A percentile compares a stretch with the other conserved stretches of the same genome.
Evolutionary conservation across 2,888 invertebrate genomes (phyloP).

Genomic region (Helobdella robusta): DNA sequence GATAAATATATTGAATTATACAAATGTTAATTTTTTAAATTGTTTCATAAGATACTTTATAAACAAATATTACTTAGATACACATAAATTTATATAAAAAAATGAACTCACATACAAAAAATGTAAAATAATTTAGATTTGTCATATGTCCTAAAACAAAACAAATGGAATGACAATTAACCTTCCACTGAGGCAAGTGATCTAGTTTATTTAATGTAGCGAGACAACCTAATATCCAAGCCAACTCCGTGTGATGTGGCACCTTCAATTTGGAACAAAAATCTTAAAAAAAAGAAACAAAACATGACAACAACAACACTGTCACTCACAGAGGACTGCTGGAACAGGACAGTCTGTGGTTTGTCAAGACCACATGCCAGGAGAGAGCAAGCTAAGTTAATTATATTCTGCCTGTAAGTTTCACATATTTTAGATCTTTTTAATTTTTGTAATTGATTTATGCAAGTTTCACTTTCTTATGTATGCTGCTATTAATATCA

Average conservation of each 20-base stretch:
- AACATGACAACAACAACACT: neutral
- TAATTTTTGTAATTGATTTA: too few relatives aligned
- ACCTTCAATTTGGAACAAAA: slow-evolving; percentile 55
- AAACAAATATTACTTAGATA: neutral
- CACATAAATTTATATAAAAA: neutral
- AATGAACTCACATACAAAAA: neutral
- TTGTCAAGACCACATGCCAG: slow-evolving; percentile 84
- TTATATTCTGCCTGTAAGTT: slow-evolving; percentile 56
- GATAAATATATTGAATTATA: neutral
- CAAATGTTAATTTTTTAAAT: neutral
- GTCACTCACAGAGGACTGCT: slow-evolving; percentile 66
- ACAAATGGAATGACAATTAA: too few relatives aligned
- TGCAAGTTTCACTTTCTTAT: too few relatives aligned
- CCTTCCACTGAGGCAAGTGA: slow-evolving; percentile 80
- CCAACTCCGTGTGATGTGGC: slow-evolving; percentile 71
- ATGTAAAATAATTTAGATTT: too few relatives aligned
- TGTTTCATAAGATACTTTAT: neutral
- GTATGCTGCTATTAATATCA: too few relatives aligned
- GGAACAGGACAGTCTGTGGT: slow-evolving; percentile 67
- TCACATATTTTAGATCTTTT: too few relatives aligned
- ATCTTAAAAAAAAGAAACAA: neutral
- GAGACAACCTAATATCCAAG: slow-evolving; percentile 75
- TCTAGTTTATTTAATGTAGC: slow-evolving; percentile 59
- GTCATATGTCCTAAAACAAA: too few relatives aligned
- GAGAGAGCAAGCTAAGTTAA: slow-evolving; percentile 70